Percentiles rank a stretch among this genome's conserved stretches.
Evolutionary conservation across 1,140 invertebrate species (phyloP).

Genomic region (Drosophila elegans): DNA sequence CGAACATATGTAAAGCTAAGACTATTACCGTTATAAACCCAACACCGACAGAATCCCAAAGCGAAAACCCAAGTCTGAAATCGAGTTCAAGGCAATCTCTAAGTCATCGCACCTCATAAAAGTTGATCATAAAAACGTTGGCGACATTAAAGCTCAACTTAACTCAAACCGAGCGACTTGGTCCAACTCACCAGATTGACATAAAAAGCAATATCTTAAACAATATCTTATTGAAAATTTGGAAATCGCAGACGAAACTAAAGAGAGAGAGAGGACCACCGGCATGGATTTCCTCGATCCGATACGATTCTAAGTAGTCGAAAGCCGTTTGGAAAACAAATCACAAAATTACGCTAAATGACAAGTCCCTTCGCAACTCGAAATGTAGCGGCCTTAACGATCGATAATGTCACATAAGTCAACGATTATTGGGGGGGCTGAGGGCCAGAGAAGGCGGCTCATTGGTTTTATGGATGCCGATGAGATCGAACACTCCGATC

Average conservation of each 20-base stretch:
- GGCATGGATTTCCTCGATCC: slow-evolving; percentile 30
- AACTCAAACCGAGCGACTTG: slow-evolving; percentile 29
- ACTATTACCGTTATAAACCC: slow-evolving; percentile 67
- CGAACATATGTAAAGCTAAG: slow-evolving; percentile 40
- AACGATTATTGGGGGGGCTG: slow-evolving; percentile 64
- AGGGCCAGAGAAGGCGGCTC: slow-evolving; percentile 26
- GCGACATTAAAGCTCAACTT: slow-evolving; percentile 67
- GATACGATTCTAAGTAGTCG: slow-evolving; percentile 71
- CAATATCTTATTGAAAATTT: slow-evolving; percentile 61
- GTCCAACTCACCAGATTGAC: slow-evolving; percentile 27
- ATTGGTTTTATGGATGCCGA: slow-evolving; percentile 50
- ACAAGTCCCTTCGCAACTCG: slow-evolving; percentile 40
- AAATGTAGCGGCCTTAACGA: slow-evolving; percentile 64
- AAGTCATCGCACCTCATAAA: slow-evolving; percentile 82
- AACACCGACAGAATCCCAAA: slow-evolving; percentile 12
- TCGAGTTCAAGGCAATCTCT: slow-evolving; percentile 79
- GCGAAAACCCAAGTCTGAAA: slow-evolving; percentile 21
- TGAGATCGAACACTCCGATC: slow-evolving; percentile 17
- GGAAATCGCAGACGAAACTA: slow-evolving; percentile 24
- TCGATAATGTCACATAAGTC: slow-evolving; percentile 82
- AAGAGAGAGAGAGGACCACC: slow-evolving; percentile 51
- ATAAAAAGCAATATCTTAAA: slow-evolving; percentile 62
- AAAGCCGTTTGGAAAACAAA: slow-evolving; percentile 71
- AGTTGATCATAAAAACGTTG: slow-evolving; percentile 63
- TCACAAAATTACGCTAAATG: slow-evolving; percentile 78